Evolutionary conservation across 2,888 invertebrate species (phyloP).

Genomic region (Leptinotarsa haldemani): DNA sequence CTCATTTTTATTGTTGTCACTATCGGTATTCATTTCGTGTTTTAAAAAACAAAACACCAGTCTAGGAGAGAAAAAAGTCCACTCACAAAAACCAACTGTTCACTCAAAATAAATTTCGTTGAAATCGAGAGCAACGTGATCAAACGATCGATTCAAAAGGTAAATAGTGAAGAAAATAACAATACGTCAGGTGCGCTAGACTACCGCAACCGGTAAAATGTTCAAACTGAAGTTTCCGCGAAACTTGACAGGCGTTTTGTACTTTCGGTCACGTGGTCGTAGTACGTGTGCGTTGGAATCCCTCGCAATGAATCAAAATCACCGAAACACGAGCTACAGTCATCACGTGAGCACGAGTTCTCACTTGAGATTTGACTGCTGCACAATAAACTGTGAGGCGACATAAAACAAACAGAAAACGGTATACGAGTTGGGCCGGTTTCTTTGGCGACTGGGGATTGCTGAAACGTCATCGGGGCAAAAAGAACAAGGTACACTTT

Average conservation of each 20-base stretch:
- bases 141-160: constrained; percentile 9
- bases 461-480: not conserved
- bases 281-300: constrained; percentile 11
- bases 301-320: constrained; percentile 13
- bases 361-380: not conserved
- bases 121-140: constrained; percentile 4
- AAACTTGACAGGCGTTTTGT: constrained; percentile 46
- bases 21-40: constrained; percentile 15
- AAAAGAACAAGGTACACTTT: not conserved
- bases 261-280: constrained; percentile 40
- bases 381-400: not conserved
- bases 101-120: not conserved
- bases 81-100: constrained; percentile 11
- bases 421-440: not conserved
- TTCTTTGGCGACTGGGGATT: not conserved
- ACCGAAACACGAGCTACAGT: constrained; percentile 7
- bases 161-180: constrained; percentile 30
- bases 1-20: constrained; percentile 21
- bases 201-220: constrained; percentile 39
- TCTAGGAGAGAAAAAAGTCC: not conserved
- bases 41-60: not conserved
- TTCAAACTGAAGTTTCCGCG: constrained; percentile 42
- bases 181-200: constrained; percentile 15
- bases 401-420: not conserved
- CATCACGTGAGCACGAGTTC: not conserved